Evolutionary conservation across 2,113 vertebrate genomes (phyloP), one percentile per base, ranked within the genome.

Genomic region (Xenopus laevis): DNA sequence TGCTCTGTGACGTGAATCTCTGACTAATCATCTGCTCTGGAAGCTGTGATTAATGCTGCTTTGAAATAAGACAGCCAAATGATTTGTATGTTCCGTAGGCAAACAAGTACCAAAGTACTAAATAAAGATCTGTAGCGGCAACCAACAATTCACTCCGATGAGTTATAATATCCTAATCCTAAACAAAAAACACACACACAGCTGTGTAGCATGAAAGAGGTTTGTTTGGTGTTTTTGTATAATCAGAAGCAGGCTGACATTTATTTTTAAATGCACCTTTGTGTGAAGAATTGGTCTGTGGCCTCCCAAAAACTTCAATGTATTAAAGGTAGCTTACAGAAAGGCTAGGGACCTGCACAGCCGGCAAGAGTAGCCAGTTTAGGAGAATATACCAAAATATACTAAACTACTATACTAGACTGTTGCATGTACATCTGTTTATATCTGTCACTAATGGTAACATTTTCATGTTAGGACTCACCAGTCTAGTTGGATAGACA

Each of bases 11-110:
- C 66, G 59, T 50, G 47, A 17, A 53, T 50, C 73, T 20, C 58
- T 20, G 12, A 10, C 46, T 69, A 15, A 44, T 61, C 17, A 55
- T 63, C 58, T 67, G 72, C 18, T 61, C 65, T 44, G 66, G n/a
- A 63, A 47, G 27, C 17, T 59, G 73, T 44, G 73, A 76, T 20
- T 40, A 62, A 75, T 21, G 66, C 63, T 30, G 55, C 45, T 6
- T 47, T 23, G 0, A 72, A 23, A 50, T 15, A 21, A 18, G 27
- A 64, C 5, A 30, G 45, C 21, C 12, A 63, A 71, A n/a, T 7
- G 20, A 27, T 20, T 20, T 11, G 46, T 47, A 64, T 30, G 63
- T 72, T 40, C 53, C 17, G 33, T 21, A 53, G 46, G 52, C 57
- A 40, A 50, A 71, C n/a, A 71, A 71, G 63, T 18, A 6, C 60